Evolutionary conservation across 2,888 invertebrate genomes (phyloP).

Genomic region (Perithous albicinctus): DNA sequence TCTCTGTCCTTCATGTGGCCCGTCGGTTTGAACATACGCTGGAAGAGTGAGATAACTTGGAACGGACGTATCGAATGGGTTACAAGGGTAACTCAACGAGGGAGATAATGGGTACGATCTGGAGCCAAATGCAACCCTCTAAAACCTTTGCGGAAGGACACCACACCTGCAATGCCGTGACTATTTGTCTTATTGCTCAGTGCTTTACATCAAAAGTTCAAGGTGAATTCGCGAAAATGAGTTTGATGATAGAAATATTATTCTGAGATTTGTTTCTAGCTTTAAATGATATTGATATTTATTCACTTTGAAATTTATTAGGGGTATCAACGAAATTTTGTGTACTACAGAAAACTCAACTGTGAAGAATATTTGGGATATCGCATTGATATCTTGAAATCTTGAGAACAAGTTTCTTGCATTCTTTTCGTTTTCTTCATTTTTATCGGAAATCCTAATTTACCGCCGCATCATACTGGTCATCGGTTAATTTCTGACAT

Average conservation of each 20-base stretch:
- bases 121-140: conserved; percentile 57
- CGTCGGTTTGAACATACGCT: conserved; percentile 41
- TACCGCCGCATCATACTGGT: conserved; percentile 35
- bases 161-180: conserved; percentile 31
- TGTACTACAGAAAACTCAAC: too few relatives aligned
- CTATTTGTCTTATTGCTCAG: conserved; percentile 51
- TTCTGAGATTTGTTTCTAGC: not conserved
- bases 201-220: conserved; percentile 38
- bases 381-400: too few relatives aligned
- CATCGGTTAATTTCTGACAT: conserved; percentile 11
- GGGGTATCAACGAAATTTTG: too few relatives aligned
- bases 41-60: conserved; percentile 44
- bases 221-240: not conserved
- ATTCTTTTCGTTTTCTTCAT: not conserved
- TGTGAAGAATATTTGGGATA: too few relatives aligned
- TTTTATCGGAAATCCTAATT: not conserved
- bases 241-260: not conserved
- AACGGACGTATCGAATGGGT: conserved; percentile 50
- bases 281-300: too few relatives aligned
- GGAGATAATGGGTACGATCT: conserved; percentile 66
- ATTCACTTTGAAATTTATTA: too few relatives aligned
- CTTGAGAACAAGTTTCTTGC: too few relatives aligned
- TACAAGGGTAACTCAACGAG: conserved; percentile 55
- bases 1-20: conserved; percentile 37
- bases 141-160: conserved; percentile 45